Percentiles rank a stretch among this genome's conserved stretches.
Evolutionary conservation across 2,888 invertebrate genomes (phyloP).

Genomic region (Calephelis perditalis): DNA sequence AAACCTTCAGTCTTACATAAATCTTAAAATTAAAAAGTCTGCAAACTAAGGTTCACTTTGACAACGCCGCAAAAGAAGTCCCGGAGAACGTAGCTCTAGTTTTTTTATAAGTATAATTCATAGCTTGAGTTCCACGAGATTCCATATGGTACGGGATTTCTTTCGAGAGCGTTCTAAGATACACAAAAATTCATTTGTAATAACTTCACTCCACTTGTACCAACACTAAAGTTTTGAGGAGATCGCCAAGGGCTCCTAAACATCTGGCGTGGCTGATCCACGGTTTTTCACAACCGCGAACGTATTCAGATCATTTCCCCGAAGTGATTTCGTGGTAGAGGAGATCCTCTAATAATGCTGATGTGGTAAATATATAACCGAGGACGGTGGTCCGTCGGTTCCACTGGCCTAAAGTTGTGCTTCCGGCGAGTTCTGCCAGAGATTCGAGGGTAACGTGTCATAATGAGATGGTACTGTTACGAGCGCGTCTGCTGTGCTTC

Average conservation of each 20-base stretch:
- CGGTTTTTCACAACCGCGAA: conserved; percentile 12
- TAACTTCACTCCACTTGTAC: neutral
- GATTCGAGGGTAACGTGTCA: conserved; percentile 76
- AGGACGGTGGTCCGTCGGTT: conserved; percentile 39
- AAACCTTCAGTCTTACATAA: conserved; percentile 11
- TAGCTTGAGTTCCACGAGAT: no score
- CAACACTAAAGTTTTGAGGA: neutral
- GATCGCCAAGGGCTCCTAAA: conserved; percentile 9
- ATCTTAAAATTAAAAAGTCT: neutral
- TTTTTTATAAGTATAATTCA: no score
- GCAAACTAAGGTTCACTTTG: conserved; percentile 5
- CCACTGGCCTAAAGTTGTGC: conserved; percentile 57
- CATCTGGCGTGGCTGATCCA: conserved; percentile 2
- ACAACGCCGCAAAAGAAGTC: no score
- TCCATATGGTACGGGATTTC: no score
- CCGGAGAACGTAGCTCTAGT: no score
- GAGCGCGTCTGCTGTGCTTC: conserved; percentile 84
- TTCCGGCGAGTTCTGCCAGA: conserved; percentile 63
- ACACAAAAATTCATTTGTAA: neutral
- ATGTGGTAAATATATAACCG: conserved; percentile 43
- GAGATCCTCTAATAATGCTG: conserved; percentile 47
- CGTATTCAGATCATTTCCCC: conserved; percentile 11
- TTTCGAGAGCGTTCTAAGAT: no score
- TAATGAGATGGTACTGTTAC: conserved; percentile 87
- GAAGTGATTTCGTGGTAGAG: neutral